A percentile compares a stretch with the other conserved stretches of the same genome.
These are phyloP conservation scores for Eudemis profundana DNA, from an alignment of 2,888 invertebrate genomes.

Conservation along the genomic window DNA sequence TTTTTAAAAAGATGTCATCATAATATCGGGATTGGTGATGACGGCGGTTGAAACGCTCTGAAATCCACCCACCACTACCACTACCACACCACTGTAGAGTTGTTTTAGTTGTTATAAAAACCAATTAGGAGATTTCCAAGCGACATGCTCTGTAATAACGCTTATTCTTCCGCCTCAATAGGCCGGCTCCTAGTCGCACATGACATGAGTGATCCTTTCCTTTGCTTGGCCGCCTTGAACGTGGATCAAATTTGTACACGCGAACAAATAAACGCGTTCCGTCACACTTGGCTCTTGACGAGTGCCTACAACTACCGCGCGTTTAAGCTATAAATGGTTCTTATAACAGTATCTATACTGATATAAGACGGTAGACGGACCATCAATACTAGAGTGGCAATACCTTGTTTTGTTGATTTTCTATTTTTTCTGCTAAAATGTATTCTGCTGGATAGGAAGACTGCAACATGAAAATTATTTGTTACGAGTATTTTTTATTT, in stretches of 20 bases:
- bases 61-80: no score
- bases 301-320: neutral
- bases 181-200: conserved; percentile 15
- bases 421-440: no score
- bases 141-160: conserved; percentile 17
- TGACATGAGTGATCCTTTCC: conserved; percentile 27
- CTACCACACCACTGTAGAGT: no score
- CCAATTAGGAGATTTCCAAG: conserved; percentile 1
- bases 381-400: no score
- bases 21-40: no score
- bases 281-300: conserved; percentile 17
- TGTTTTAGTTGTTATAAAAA: neutral
- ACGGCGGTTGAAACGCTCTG: no score
- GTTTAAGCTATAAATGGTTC: conserved; percentile 2
- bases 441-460: no score
- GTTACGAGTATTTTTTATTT: no score
- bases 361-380: no score
- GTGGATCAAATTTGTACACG: conserved; percentile 25
- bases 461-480: neutral
- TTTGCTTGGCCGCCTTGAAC: conserved; percentile 21
- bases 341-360: no score
- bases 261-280: conserved; percentile 18
- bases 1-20: no score
- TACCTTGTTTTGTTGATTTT: no score
- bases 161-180: conserved; percentile 19